Base-by-base conservation (phyloP, 2,797 vertebrate species). In the Pangasius macronema region DNA sequence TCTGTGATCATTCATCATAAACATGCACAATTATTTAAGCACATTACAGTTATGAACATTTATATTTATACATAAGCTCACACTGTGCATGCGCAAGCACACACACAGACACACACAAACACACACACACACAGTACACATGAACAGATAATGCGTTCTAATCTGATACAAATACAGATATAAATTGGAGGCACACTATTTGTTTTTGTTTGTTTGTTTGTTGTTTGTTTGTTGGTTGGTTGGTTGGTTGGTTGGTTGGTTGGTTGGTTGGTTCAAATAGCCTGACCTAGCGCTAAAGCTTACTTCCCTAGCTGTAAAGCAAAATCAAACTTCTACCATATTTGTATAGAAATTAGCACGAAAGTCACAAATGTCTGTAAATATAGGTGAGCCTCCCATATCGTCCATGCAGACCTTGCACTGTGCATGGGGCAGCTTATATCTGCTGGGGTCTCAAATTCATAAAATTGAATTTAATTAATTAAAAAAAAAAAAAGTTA, bases 1-100 rank as follows among this genome's bases (percentile, higher is more conserved):
- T 89, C 89, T 42, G n/a, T 67, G 73, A 68, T 85, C n/a, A 90
- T 89, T 85, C 55, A 88, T 89, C 53, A 82, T 55, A 83, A 76
- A 57, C 55, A 85, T n/a, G 67, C 61, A 85, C 4, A 39, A 5
- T 81, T 24, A 81, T 81, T 79, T 39, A 81, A 24, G 11, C 22
- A 39, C 2, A 16, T 61, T 39, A 27, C 2, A 3, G 55, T 39
- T 81, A 59, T 39, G 36, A 79, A 33, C 18, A 53, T 53, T 2
- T 24, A 55, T 59, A 57, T 57, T 57, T 57, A 33, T 80, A 39
- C 4, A 39, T 22, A 55, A 1, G 18, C 51, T 57, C 2, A 2
- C 33, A 13, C 30, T n/a, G 10, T 16, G 59, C 59, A 36, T 73
- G 87, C 39, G 83, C 85, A 67, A 27, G 16, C n/a, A 59, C 57